Conservation (phyloP, 1,140 invertebrate species). For the Aporrectodea caliginosa region DNA sequence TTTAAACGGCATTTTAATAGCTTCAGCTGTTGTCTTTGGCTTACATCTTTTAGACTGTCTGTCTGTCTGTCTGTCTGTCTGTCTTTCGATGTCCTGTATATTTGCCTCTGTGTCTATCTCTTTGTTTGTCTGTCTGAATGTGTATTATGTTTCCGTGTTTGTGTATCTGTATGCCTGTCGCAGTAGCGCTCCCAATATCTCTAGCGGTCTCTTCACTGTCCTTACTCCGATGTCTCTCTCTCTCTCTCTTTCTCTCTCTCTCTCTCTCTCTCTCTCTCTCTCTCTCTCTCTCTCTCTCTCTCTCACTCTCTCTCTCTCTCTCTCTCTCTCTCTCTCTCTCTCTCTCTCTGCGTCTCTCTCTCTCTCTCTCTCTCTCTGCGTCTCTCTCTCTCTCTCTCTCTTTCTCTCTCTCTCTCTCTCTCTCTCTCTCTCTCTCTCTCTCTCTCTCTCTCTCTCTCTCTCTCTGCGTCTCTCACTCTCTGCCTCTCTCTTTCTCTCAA, state of each 20-base stretch:
- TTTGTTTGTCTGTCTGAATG: no score
- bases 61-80: slow-evolving; percentile 1
- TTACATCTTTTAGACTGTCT: no score
- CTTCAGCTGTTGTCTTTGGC: no score
- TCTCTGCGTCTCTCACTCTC: not conserved
- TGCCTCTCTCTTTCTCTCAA: not conserved
- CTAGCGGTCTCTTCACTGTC: no score
- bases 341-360: not conserved
- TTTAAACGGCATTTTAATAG: no score
- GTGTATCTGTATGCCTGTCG: no score
- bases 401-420: not conserved
- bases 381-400: slow-evolving; percentile 3
- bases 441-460: not conserved
- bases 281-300: slow-evolving; percentile 17
- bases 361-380: not conserved
- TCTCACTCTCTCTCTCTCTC: slow-evolving; percentile 19
- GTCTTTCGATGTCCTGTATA: no score
- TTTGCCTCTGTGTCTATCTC: no score
- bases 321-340: slow-evolving; percentile 15
- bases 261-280: slow-evolving; percentile 9
- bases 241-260: slow-evolving; percentile 11
- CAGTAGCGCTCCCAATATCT: no score
- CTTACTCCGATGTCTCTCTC: not conserved
- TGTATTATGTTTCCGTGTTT: no score
- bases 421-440: not conserved